These are phyloP conservation scores for Belonocnema kinseyi DNA, from an alignment of 1,140 invertebrate species.

Conservation along the genomic window DNA sequence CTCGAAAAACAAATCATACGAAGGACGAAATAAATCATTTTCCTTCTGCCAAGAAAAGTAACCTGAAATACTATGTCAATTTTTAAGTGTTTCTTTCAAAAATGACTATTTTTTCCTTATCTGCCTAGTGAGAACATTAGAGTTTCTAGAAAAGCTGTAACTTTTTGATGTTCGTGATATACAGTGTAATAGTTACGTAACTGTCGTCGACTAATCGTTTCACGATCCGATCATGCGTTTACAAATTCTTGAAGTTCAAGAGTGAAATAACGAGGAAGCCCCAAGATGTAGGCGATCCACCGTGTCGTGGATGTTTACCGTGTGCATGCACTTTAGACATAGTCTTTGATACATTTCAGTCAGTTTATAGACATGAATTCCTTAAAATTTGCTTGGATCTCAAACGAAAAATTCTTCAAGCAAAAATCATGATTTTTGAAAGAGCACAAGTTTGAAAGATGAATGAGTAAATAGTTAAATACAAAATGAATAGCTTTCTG, in stretches of 20 bases:
- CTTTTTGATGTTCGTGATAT: neutral
- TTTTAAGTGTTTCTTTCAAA: too few relatives aligned
- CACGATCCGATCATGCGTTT: constrained; percentile 2
- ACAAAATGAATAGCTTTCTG: too few relatives aligned
- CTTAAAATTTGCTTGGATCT: neutral
- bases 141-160: too few relatives aligned
- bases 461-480: too few relatives aligned
- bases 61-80: too few relatives aligned
- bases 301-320: too few relatives aligned
- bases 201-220: neutral
- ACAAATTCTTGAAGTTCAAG: constrained; percentile 25
- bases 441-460: too few relatives aligned
- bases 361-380: neutral
- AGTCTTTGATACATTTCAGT: constrained; percentile 12
- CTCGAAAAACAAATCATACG: neutral
- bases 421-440: too few relatives aligned
- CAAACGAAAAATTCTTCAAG: too few relatives aligned
- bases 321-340: neutral
- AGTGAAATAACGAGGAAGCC: constrained; percentile 9
- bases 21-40: neutral
- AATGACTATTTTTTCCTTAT: too few relatives aligned
- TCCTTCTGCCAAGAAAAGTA: too few relatives aligned
- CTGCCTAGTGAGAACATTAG: too few relatives aligned
- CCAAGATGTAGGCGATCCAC: neutral
- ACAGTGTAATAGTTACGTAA: constrained; percentile 8